Evolutionary conservation across 2,888 invertebrate genomes (phyloP), one percentile per base, ranked within the genome.

Genomic region (Molanna angustata): DNA sequence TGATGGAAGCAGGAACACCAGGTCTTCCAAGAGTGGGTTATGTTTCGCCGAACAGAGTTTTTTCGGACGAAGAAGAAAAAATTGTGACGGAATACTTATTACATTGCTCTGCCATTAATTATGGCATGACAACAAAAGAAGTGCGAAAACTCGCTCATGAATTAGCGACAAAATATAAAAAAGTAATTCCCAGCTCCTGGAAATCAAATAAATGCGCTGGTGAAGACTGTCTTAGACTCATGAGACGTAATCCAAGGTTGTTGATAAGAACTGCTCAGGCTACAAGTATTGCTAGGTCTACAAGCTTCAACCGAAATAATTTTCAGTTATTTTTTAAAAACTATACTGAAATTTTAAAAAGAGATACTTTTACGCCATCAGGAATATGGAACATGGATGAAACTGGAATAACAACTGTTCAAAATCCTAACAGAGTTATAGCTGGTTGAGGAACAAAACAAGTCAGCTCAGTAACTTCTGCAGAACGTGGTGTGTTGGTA

Each of bases 371-470:
- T n/a, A 11, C 45, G 16, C 61, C 66, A 22, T 54, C 56, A 32
- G 61, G 65, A 52, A 67, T 70, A 20, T 70, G 60, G 57, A 69
- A 70, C 52, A 48, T 65, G 14, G 67, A 68, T 57, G 65, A 69
- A 59, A 66, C 66, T n/a, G 67, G 65, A 1, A 49, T 68, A 3
- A 66, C 67, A 14, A 66, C 68, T 9, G 69, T 69, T 2, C 66
- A 69, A 49, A 65, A 60, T 50, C 65, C 68, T 16, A 50, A 62
- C 33, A 66, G 61, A 62, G 57, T 71, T 33, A 50, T 70, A 47
- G 67, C 66, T 16, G 54, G 57, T 49, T 64, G 62, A 58, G 69
- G 69, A 21, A 49, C 43, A 9, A 66, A 65, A 48, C 66, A 67
- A 60, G 62, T 70, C n/a, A 67, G 67, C 3, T 48, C 61, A 22